These are phyloP conservation scores for Orchesellides sinensis DNA, from an alignment of 2,888 invertebrate species.

Conservation along the genomic window DNA sequence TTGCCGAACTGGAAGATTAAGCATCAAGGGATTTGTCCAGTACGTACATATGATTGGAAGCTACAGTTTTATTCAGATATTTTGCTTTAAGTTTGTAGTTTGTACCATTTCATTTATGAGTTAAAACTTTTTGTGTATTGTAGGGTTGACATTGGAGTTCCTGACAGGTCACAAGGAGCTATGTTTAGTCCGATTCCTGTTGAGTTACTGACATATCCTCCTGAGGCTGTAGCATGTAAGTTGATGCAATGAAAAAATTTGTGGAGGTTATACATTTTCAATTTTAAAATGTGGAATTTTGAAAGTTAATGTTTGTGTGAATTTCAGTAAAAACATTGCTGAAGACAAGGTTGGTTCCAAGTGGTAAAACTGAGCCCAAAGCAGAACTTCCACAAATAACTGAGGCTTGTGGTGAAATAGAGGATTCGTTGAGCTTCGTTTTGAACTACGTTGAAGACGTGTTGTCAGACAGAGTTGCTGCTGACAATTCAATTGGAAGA, in stretches of 20 bases:
- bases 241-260: not conserved
- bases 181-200: slow-evolving; percentile 98
- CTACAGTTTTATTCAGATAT: too few species aligned
- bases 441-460: slow-evolving; percentile 95
- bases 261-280: not conserved
- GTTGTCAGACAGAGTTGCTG: slow-evolving; percentile 84
- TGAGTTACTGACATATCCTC: slow-evolving; percentile 92
- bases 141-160: slow-evolving; percentile 94
- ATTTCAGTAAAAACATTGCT: slow-evolving; percentile 85
- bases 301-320: slow-evolving; percentile 13
- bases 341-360: slow-evolving; percentile 84
- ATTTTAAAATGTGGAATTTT: not conserved
- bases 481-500: slow-evolving; percentile 93
- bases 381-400: slow-evolving; percentile 87
- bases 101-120: too few species aligned
- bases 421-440: slow-evolving; percentile 85
- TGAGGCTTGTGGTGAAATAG: slow-evolving; percentile 88
- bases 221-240: slow-evolving; percentile 85
- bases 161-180: slow-evolving; percentile 93
- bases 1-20: slow-evolving; percentile 91
- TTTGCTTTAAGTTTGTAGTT: too few species aligned
- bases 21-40: slow-evolving; percentile 93
- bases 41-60: slow-evolving; percentile 75
- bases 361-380: slow-evolving; percentile 83
- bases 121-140: too few species aligned